Percentiles rank a stretch among this genome's conserved stretches.
Conservation (phyloP, 2,888 invertebrate species). For the Netelia melanura region DNA sequence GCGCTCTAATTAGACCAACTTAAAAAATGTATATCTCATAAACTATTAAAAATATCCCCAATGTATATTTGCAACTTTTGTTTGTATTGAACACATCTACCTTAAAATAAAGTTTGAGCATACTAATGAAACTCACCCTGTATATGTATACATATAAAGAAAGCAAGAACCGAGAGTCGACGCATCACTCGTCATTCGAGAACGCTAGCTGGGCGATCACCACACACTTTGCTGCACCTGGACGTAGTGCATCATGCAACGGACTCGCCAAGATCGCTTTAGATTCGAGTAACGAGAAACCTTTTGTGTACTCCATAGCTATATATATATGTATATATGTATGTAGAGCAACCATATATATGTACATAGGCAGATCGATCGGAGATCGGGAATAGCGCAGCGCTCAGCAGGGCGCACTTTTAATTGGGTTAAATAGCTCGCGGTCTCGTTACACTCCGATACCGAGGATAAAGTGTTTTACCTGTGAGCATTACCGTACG, state of each 20-base stretch:
- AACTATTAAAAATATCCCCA: too few species aligned
- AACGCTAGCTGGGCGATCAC: conserved; percentile 31
- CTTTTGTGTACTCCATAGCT: conserved; percentile 32
- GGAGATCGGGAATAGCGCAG: conserved; percentile 39
- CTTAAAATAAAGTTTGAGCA: too few species aligned
- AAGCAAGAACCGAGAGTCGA: conserved; percentile 22
- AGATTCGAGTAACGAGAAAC: conserved; percentile 64
- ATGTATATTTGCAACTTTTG: too few species aligned
- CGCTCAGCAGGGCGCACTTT: conserved; percentile 63
- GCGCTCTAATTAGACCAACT: too few species aligned
- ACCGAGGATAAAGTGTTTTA: neutral
- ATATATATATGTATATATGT: neutral
- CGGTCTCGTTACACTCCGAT: conserved; percentile 47
- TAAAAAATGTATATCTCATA: too few species aligned
- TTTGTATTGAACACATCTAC: too few species aligned
- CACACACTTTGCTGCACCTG: conserved; percentile 39
- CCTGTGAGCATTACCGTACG: neutral
- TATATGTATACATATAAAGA: neutral
- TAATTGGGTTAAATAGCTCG: conserved; percentile 67
- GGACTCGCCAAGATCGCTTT: conserved; percentile 24
- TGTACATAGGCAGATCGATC: neutral
- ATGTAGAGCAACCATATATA: neutral
- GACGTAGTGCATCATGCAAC: conserved; percentile 41
- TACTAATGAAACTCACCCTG: too few species aligned
- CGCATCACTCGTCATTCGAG: conserved; percentile 61